phyloP scores from a whole-genome alignment of 2,797 vertebrate genomes.

The Oceanodroma leucorhoa region DNA sequence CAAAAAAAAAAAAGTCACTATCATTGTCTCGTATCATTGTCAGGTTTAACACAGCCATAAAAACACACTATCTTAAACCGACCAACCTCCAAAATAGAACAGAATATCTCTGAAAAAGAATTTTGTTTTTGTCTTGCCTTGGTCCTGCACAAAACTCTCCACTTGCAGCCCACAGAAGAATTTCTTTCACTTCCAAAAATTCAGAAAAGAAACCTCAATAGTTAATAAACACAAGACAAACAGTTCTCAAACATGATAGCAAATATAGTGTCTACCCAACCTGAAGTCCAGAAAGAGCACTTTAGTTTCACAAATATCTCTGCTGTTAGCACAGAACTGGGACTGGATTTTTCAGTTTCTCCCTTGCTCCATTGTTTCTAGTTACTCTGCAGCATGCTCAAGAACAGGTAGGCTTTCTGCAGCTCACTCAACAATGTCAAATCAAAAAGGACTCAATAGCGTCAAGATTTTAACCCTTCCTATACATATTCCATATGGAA shows the following conservation, averaged over 20 bases:
- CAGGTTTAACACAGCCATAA: background rate
- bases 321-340: background rate
- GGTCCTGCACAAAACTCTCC: background rate
- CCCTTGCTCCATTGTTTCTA: background rate
- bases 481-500: background rate
- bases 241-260: background rate
- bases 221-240: background rate
- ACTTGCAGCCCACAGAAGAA: background rate
- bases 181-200: background rate
- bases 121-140: background rate
- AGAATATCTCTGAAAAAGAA: background rate
- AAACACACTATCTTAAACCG: background rate
- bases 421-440: background rate
- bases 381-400: background rate
- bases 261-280: background rate
- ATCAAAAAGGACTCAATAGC: background rate
- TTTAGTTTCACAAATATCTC: background rate
- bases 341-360: background rate
- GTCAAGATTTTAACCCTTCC: constrained; percentile 20
- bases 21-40: background rate
- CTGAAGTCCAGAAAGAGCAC: background rate
- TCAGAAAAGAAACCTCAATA: background rate
- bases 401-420: background rate
- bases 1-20: background rate
- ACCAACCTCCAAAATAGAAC: background rate